Conservation (phyloP, 2,797 vertebrate species). For the Enteromius argenteus region DNA sequence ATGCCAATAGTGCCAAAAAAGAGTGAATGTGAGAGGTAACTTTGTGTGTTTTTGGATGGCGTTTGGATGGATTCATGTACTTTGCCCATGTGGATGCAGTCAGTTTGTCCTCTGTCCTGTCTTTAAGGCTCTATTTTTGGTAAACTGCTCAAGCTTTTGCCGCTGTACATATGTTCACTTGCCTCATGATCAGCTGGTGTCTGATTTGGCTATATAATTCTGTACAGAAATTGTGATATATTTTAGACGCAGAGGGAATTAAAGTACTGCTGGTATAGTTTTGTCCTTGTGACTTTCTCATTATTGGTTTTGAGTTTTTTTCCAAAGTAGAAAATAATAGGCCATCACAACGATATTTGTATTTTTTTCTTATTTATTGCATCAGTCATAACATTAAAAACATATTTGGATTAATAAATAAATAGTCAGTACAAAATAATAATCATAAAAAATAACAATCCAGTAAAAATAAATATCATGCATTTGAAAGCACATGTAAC, state of each 20-base stretch:
- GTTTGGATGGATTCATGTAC: slow-evolving; percentile 39
- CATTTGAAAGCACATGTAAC: not conserved
- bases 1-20: slow-evolving; percentile 69
- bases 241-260: slow-evolving; percentile 75
- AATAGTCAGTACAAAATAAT: slow-evolving; percentile 58
- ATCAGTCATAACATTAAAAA: slow-evolving; percentile 32
- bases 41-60: slow-evolving; percentile 32
- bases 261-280: slow-evolving; percentile 64
- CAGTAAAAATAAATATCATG: slow-evolving; percentile 9
- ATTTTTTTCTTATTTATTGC: slow-evolving; percentile 27
- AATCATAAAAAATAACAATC: not conserved
- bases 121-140: slow-evolving; percentile 51
- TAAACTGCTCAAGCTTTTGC: slow-evolving; percentile 49
- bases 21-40: not conserved
- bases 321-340: not conserved
- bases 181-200: slow-evolving; percentile 63
- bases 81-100: slow-evolving; percentile 35
- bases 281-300: slow-evolving; percentile 28
- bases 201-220: slow-evolving; percentile 66
- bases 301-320: not conserved
- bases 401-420: slow-evolving; percentile 55
- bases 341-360: not conserved
- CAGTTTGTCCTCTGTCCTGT: slow-evolving; percentile 40
- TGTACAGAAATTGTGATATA: slow-evolving; percentile 81
- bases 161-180: slow-evolving; percentile 55